Conservation (phyloP, 2,888 invertebrate species). For the Diadegma fenestrale region DNA sequence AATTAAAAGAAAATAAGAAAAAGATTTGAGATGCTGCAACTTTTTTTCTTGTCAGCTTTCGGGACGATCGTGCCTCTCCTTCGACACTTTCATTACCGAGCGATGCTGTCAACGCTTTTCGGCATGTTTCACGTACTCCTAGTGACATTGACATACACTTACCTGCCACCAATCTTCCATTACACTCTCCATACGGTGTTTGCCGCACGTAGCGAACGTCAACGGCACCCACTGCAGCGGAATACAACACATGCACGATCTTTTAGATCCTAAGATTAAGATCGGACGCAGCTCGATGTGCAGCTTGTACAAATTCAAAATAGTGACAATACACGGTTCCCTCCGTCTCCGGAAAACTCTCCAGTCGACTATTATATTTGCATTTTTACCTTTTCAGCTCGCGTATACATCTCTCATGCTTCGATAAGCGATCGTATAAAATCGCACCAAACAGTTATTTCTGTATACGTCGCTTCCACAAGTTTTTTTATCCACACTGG, state of each 20-base stretch:
- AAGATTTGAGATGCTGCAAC: neutral
- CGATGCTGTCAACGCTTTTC: conserved; percentile 63
- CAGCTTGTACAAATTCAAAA: conserved; percentile 11
- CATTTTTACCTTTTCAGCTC: conserved; percentile 21
- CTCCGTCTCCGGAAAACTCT: conserved; percentile 18
- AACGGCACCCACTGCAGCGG: conserved; percentile 42
- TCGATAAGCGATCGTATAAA: conserved; percentile 48
- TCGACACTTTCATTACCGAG: conserved; percentile 27
- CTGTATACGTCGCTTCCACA: conserved; percentile 25
- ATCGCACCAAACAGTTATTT: conserved; percentile 15
- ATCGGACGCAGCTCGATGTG: neutral
- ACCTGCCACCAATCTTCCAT: conserved; percentile 26
- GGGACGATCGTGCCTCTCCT: conserved; percentile 39
- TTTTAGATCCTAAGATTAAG: conserved; percentile 16
- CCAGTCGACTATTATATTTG: conserved; percentile 3
- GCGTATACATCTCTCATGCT: neutral
- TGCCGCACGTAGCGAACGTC: conserved; percentile 68
- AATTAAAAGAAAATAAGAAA: neutral
- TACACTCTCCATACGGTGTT: conserved; percentile 34
- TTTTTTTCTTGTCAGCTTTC: conserved; percentile 11
- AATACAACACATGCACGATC: neutral
- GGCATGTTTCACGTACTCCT: conserved; percentile 21
- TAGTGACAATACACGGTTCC: neutral
- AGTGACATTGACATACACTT: conserved; percentile 57
- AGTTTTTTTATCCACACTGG: conserved; percentile 20